These are phyloP conservation scores for Oedothorax gibbosus DNA, from an alignment of 1,140 invertebrate genomes.

Conservation along the genomic window DNA sequence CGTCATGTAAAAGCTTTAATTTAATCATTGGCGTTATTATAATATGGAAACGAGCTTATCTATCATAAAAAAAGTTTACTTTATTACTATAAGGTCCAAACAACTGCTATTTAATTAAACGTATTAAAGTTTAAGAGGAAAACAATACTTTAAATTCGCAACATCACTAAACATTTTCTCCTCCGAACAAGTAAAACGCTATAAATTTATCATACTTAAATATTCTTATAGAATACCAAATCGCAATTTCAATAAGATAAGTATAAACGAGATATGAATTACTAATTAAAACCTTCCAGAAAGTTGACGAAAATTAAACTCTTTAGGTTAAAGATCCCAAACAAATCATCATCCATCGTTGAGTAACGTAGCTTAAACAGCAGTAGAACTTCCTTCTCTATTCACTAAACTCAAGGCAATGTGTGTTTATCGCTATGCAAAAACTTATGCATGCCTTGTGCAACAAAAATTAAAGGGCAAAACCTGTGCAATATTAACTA, in stretches of 20 bases:
- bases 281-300: slow-evolving; percentile 29
- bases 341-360: slow-evolving; percentile 23
- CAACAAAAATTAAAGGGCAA: slow-evolving; percentile 1
- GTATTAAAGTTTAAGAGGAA: neutral
- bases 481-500: slow-evolving; percentile 2
- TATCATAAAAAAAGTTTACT: no score
- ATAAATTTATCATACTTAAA: no score
- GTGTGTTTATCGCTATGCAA: slow-evolving; percentile 16
- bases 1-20: no score
- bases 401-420: slow-evolving; percentile 18
- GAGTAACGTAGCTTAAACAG: slow-evolving; percentile 13
- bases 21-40: no score
- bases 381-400: neutral
- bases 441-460: neutral
- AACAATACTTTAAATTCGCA: neutral
- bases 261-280: neutral
- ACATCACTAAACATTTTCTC: neutral
- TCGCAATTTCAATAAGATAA: no score
- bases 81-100: no score
- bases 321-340: slow-evolving; percentile 25
- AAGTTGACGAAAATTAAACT: slow-evolving; percentile 7
- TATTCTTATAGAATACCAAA: no score
- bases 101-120: neutral
- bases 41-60: no score
- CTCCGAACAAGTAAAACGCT: neutral